A percentile compares a stretch with the other conserved stretches of the same genome.
phyloP scores from a whole-genome alignment of 2,888 invertebrate genomes.

The Diaphora mendica region DNA sequence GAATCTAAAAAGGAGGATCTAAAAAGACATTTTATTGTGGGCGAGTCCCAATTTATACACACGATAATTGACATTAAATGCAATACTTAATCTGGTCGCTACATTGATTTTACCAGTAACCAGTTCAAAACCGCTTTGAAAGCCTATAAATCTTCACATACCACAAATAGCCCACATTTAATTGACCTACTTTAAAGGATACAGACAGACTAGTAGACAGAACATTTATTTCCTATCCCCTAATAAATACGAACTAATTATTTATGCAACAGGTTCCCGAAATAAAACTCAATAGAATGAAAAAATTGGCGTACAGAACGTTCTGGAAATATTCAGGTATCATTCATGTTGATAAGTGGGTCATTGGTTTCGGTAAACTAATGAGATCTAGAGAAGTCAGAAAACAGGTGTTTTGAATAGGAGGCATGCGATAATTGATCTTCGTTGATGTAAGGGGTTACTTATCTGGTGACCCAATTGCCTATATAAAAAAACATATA shows the following conservation, averaged over 20 bases:
- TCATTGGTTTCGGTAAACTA: neutral
- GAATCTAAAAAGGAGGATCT: too few species aligned
- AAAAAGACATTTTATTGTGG: too few species aligned
- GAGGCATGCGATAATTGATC: neutral
- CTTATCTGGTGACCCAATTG: too few species aligned
- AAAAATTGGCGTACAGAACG: neutral
- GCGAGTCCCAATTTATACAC: too few species aligned
- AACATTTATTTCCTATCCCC: neutral
- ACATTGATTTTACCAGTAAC: neutral
- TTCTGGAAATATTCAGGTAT: neutral
- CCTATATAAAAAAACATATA: too few species aligned
- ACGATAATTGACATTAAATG: too few species aligned
- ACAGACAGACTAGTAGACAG: neutral
- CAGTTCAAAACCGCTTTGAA: neutral
- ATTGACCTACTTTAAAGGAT: neutral
- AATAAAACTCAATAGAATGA: neutral
- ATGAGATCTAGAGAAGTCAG: neutral
- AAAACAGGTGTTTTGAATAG: neutral
- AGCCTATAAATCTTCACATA: neutral
- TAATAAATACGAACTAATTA: neutral
- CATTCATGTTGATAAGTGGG: neutral
- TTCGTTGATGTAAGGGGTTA: too few species aligned
- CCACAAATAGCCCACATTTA: slow-evolving; percentile 1
- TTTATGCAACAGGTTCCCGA: neutral
- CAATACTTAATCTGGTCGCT: too few species aligned